Conservation (phyloP, 2,113 vertebrate genomes). For the Carlito syrichta region DNA sequence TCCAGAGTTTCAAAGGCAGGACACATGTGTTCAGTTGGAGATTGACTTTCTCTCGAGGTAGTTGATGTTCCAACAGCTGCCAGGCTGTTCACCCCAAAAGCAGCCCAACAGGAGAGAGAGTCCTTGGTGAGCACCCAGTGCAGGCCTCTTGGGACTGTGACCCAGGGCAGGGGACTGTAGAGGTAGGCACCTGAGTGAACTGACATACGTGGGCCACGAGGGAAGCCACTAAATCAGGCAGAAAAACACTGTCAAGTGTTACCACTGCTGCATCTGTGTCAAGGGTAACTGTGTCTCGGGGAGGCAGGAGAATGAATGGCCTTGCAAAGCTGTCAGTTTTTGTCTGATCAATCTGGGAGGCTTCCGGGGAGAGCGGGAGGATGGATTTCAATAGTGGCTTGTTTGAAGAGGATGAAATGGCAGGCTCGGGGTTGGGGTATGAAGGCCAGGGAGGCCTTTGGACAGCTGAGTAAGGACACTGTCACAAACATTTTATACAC, state of each 20-base stretch:
- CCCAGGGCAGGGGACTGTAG: no score
- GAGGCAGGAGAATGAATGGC: background rate
- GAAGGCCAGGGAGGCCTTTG: background rate
- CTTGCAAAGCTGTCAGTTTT: background rate
- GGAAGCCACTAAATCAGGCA: background rate
- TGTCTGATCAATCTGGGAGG: constrained; percentile 3
- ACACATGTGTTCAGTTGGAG: background rate
- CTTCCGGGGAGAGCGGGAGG: background rate
- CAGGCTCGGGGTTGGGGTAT: background rate
- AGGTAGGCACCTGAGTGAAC: rapidly evolving
- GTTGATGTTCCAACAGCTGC: background rate
- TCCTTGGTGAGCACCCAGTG: background rate
- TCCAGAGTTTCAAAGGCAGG: background rate
- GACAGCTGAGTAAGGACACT: background rate
- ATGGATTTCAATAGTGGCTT: background rate
- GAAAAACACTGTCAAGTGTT: background rate
- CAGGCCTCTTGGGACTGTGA: background rate
- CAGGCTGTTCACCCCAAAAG: background rate
- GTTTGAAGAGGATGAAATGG: background rate
- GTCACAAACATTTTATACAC: background rate
- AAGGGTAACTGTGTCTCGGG: background rate
- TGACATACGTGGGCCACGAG: no score
- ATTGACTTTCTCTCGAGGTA: background rate
- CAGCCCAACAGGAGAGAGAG: background rate
- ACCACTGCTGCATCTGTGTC: background rate